Conservation (phyloP, 2,113 vertebrate species). For the Myanophis thanlyinensis region DNA sequence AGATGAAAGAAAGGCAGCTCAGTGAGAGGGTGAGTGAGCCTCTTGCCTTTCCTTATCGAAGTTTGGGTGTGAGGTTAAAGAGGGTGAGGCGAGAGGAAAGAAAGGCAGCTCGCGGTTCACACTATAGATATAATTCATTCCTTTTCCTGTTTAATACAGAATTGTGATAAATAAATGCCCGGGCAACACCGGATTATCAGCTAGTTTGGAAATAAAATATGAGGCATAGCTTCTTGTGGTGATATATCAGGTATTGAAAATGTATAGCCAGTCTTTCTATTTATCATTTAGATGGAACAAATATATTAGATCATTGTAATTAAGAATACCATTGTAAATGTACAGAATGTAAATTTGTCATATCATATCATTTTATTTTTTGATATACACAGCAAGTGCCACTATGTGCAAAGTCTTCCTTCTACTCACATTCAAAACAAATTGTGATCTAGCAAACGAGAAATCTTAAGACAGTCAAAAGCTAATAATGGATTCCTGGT, state of each 20-base stretch:
- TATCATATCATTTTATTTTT: too few relatives aligned
- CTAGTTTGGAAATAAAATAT: conserved; percentile 42
- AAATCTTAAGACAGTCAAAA: neutral
- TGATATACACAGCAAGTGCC: neutral
- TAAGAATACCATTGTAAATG: neutral
- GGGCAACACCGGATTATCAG: too few relatives aligned
- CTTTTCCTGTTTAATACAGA: too few relatives aligned
- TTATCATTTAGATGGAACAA: neutral
- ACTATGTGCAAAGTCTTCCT: neutral
- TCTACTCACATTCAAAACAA: neutral
- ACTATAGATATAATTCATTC: too few relatives aligned
- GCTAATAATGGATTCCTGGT: neutral
- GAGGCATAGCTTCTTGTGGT: conserved; percentile 50
- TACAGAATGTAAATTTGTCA: neutral
- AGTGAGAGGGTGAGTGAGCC: too few relatives aligned
- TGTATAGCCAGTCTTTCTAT: conserved; percentile 32
- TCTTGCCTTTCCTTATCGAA: too few relatives aligned
- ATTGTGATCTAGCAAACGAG: neutral
- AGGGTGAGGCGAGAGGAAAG: too few relatives aligned
- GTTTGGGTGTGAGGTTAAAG: too few relatives aligned
- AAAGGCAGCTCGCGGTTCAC: too few relatives aligned
- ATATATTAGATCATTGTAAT: neutral
- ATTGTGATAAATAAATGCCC: too few relatives aligned
- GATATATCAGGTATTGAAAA: conserved; percentile 37
- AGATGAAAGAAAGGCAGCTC: too few relatives aligned